Conservation (phyloP, 2,797 vertebrate genomes). For the Syngnathus rostellatus region DNA sequence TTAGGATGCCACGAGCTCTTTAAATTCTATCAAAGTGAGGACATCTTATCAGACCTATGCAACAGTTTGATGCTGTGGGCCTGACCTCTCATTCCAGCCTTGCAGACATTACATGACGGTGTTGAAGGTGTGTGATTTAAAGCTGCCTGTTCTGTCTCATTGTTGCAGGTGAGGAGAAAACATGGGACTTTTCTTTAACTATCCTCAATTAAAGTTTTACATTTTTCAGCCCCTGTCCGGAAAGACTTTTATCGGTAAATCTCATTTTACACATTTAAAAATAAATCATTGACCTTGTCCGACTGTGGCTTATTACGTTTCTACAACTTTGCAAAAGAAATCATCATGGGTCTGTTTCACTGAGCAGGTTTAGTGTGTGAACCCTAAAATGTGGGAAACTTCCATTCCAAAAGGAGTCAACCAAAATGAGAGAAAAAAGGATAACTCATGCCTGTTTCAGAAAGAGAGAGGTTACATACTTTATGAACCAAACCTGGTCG, state of each 20-base stretch:
- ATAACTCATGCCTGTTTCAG: no score
- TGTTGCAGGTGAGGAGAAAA: neutral
- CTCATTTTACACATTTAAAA: neutral
- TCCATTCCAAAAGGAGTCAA: no score
- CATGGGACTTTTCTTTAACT: neutral
- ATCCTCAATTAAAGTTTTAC: neutral
- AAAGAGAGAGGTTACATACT: no score
- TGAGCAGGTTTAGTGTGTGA: no score
- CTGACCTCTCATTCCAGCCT: conserved; percentile 29
- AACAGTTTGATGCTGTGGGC: conserved; percentile 16
- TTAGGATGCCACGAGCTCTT: neutral
- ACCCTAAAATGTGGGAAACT: no score
- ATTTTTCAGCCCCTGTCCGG: no score
- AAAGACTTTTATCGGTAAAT: no score
- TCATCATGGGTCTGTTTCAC: no score
- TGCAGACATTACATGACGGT: conserved; percentile 28
- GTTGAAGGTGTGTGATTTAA: neutral
- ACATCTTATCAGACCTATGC: conserved; percentile 4
- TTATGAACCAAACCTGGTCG: no score
- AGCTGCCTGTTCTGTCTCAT: neutral
- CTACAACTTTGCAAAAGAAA: neutral
- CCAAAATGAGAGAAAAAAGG: no score
- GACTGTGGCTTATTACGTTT: neutral
- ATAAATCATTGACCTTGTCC: neutral
- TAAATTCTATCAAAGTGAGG: neutral